A percentile compares a stretch with the other conserved stretches of the same genome.
phyloP scores from a whole-genome alignment of 2,888 invertebrate genomes.

The Coelogynopora nodosa region DNA sequence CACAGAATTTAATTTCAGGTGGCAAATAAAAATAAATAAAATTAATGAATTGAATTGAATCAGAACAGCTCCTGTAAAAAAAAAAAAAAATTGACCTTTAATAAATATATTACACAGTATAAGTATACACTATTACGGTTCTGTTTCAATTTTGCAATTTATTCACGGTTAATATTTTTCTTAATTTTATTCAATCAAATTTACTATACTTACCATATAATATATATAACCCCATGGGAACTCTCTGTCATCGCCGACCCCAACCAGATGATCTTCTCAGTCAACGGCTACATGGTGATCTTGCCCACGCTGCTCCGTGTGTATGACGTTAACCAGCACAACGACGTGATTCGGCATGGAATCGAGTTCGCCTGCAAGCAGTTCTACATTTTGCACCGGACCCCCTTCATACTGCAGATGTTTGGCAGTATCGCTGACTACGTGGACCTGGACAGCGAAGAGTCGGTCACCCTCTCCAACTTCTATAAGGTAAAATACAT shows the following conservation, averaged over 20 bases:
- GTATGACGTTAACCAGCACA: constrained; percentile 95
- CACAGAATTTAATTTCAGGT: too few relatives aligned
- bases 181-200: too few relatives aligned
- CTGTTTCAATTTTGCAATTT: too few relatives aligned
- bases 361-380: constrained; percentile 97
- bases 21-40: too few relatives aligned
- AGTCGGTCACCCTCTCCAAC: constrained; percentile 51
- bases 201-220: too few relatives aligned
- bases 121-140: too few relatives aligned
- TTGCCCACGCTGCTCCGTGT: constrained; percentile 94
- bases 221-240: too few relatives aligned
- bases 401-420: constrained; percentile 90
- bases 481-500: constrained; percentile 54
- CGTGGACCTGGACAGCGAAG: constrained; percentile 69
- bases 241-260: constrained; percentile 72
- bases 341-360: constrained; percentile 85
- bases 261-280: constrained; percentile 97
- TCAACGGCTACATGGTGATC: constrained; percentile 86
- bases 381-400: constrained; percentile 93
- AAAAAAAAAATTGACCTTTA: too few relatives aligned
- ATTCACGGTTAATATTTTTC: too few relatives aligned
- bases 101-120: too few relatives aligned
- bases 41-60: too few relatives aligned
- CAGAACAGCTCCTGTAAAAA: too few relatives aligned
- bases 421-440: constrained; percentile 96